phyloP scores from a whole-genome alignment of 2,888 invertebrate genomes.

The Nesidiocoris tenuis region DNA sequence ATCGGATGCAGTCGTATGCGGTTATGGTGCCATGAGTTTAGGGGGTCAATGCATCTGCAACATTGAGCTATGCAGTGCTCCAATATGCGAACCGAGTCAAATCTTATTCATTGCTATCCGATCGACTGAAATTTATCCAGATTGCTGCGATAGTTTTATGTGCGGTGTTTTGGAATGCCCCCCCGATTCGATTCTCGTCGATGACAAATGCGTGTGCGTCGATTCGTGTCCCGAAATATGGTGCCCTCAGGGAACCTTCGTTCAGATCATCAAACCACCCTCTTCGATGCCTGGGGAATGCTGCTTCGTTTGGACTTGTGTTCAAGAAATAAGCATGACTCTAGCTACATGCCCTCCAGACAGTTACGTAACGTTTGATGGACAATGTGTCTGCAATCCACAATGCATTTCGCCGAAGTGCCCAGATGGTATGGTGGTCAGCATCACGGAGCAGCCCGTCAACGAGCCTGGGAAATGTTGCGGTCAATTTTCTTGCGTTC shows the following conservation, averaged over 20 bases:
- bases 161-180: neutral
- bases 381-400: neutral
- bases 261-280: no score
- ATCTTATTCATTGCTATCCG: neutral
- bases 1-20: neutral
- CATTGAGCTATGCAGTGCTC: neutral
- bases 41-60: constrained; percentile 1
- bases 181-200: neutral
- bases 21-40: neutral
- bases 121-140: neutral
- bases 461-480: neutral
- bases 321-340: neutral
- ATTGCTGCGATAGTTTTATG: neutral
- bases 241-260: no score
- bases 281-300: neutral
- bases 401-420: neutral
- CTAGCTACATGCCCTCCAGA: neutral
- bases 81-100: neutral
- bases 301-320: neutral
- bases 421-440: neutral
- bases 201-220: neutral
- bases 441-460: neutral
- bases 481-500: neutral
- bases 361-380: neutral
- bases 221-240: no score